Conservation (phyloP, 35 echinoderm and acorn worm genomes). For the Apostichopus parvimensis region DNA sequence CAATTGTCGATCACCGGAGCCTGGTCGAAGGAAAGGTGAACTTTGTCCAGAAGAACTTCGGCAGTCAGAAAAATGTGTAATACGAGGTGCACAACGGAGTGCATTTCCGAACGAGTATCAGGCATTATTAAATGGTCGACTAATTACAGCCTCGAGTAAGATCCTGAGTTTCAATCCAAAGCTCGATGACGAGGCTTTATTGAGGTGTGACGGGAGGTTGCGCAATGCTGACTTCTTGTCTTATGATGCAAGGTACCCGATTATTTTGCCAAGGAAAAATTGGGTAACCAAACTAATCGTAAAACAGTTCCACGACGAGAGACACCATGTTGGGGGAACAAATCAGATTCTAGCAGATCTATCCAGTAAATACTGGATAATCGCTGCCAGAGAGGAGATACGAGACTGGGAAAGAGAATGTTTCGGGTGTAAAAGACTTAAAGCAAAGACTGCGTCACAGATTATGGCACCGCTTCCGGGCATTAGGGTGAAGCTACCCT, state of each 20-base stretch:
- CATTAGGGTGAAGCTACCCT: constrained; percentile 17
- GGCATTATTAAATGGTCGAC: too few relatives aligned
- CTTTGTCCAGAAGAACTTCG: not conserved
- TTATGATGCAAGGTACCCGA: constrained; percentile 32
- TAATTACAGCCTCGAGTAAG: constrained; percentile 3
- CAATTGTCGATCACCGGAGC: not conserved
- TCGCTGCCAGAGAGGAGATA: constrained; percentile 54
- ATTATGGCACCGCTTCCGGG: constrained; percentile 41
- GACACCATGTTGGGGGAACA: constrained; percentile 49
- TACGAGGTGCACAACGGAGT: not conserved
- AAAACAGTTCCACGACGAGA: constrained; percentile 47
- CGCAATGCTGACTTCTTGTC: not conserved
- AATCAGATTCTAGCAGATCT: constrained; percentile 41
- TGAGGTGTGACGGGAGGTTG: constrained; percentile 3
- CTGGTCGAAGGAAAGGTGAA: not conserved
- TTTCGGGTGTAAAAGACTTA: not conserved
- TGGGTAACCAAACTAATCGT: constrained; percentile 63
- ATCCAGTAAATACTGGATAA: constrained; percentile 42
- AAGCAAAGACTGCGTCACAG: constrained; percentile 8
- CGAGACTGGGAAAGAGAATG: constrained; percentile 23
- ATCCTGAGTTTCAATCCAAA: constrained; percentile 23
- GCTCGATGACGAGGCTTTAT: not conserved
- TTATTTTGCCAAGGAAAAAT: constrained; percentile 40
- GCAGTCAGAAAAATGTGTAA: not conserved
- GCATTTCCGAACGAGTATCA: too few relatives aligned